Evolutionary conservation across 2,888 invertebrate genomes (phyloP), one percentile per base, ranked within the genome.

Genomic region (Fabriciana adippe): DNA sequence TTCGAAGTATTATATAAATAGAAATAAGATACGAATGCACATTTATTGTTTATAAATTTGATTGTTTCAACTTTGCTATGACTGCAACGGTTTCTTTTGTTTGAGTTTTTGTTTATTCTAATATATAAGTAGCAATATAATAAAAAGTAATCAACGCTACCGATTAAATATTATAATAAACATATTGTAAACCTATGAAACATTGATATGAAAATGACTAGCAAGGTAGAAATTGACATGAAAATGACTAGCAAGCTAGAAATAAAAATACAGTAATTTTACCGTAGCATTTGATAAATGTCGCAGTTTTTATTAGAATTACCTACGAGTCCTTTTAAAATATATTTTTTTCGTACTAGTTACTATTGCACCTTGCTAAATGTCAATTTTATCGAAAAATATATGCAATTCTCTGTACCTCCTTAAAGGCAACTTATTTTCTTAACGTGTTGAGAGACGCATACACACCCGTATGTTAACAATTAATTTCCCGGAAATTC

Each of bases 1-100:
- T 31, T 54, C 54, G 50, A 35, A 41, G 51, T 61, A 61, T 51
- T 61, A n/a, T 47, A 51, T 51, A 51, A 61, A 53, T 51, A 53
- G 41, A 51, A 61, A 15, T 53, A 61, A 51, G 31, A 48, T 51
- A 31, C 48, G 60, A 31, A 18, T 15, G 16, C 48, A 50, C 6
- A 21, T 50, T 15, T 13, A 13, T 26, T 26, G 13, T 31, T 14
- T 56, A 35, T 35, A 16, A 41, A 41, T 41, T 41, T 41, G 11
- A 11, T 26, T 8, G 35, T 41, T 41, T 41, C 11, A 11, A 41
- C 11, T 11, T 41, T 8, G 11, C 35, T 41, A 2, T 11, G 11
- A 41, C 35, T 41, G 11, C 8, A 11, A 11, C 11, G 35, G 8
- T 11, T 41, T 11, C 11, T 41, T 41, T 41, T 41, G 26, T 26